A percentile compares a stretch with the other conserved stretches of the same genome.
Evolutionary conservation across 1,140 invertebrate genomes (phyloP).

Genomic region (Scaptomyza graminum): DNA sequence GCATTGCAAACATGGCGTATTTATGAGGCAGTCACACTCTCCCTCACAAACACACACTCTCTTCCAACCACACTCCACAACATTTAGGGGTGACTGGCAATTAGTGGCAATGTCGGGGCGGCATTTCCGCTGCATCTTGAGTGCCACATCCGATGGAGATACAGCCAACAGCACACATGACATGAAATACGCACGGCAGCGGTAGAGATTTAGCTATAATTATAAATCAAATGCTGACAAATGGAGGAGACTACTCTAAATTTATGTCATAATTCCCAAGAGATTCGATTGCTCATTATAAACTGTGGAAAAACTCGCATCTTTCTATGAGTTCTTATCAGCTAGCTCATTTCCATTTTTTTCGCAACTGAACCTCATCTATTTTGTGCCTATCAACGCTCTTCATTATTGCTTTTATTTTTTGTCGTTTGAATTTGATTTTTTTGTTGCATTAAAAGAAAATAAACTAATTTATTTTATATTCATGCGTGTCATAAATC

Average conservation of each 20-base stretch:
- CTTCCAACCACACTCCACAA: neutral
- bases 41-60: neutral
- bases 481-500: slow-evolving; percentile 57
- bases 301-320: slow-evolving; percentile 10
- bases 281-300: neutral
- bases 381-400: slow-evolving; percentile 29
- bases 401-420: slow-evolving; percentile 55
- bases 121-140: slow-evolving; percentile 67
- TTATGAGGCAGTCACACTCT: slow-evolving; percentile 57
- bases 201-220: neutral
- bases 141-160: slow-evolving; percentile 62
- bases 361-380: slow-evolving; percentile 8
- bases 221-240: slow-evolving; percentile 47
- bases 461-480: slow-evolving; percentile 63
- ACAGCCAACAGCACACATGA: neutral
- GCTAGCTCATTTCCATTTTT: neutral
- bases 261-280: neutral
- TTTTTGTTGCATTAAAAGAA: slow-evolving; percentile 27
- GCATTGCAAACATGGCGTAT: slow-evolving; percentile 69
- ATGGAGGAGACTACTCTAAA: slow-evolving; percentile 11
- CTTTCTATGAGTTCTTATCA: slow-evolving; percentile 17
- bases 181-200: slow-evolving; percentile 26
- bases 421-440: slow-evolving; percentile 28
- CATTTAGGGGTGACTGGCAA: slow-evolving; percentile 48
- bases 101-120: slow-evolving; percentile 56